A percentile compares a stretch with the other conserved stretches of the same genome.
Conservation (phyloP, 2,888 invertebrate genomes). For the Desoria tigrina region DNA sequence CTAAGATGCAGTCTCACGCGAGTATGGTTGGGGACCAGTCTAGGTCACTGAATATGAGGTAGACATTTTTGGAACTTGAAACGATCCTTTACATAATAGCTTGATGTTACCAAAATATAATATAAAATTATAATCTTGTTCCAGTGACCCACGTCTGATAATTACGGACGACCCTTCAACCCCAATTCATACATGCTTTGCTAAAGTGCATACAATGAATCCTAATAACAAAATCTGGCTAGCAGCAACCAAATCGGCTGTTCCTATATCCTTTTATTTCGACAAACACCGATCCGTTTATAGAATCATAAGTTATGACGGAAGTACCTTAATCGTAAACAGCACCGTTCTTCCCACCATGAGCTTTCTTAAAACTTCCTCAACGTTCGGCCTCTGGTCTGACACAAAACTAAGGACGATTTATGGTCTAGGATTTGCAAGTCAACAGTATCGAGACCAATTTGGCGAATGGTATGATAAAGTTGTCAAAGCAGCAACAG, state of each 20-base stretch:
- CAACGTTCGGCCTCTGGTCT: slow-evolving; percentile 35
- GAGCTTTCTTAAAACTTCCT: slow-evolving; percentile 32
- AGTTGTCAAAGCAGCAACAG: slow-evolving; percentile 31
- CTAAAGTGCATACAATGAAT: slow-evolving; percentile 38
- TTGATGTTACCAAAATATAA: no score
- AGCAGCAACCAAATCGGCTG: slow-evolving; percentile 23
- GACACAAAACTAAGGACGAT: slow-evolving; percentile 35
- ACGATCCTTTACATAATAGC: no score
- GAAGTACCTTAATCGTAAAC: slow-evolving; percentile 24
- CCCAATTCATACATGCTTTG: slow-evolving; percentile 31
- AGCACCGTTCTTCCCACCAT: slow-evolving; percentile 31
- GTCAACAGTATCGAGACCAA: slow-evolving; percentile 6
- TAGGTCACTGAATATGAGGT: no score
- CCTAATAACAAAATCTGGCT: slow-evolving; percentile 33
- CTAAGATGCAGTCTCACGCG: no score
- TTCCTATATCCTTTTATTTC: slow-evolving; percentile 38
- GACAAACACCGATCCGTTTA: slow-evolving; percentile 41
- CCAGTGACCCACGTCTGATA: neutral
- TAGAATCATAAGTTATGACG: slow-evolving; percentile 35
- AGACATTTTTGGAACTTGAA: no score
- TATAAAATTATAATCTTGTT: neutral
- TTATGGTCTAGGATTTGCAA: slow-evolving; percentile 32
- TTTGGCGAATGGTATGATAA: slow-evolving; percentile 37
- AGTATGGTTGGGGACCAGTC: no score
- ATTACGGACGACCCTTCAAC: slow-evolving; percentile 32